These are phyloP conservation scores for Hirtodrosophila confusa DNA, from an alignment of 2,888 invertebrate genomes.

Conservation along the genomic window DNA sequence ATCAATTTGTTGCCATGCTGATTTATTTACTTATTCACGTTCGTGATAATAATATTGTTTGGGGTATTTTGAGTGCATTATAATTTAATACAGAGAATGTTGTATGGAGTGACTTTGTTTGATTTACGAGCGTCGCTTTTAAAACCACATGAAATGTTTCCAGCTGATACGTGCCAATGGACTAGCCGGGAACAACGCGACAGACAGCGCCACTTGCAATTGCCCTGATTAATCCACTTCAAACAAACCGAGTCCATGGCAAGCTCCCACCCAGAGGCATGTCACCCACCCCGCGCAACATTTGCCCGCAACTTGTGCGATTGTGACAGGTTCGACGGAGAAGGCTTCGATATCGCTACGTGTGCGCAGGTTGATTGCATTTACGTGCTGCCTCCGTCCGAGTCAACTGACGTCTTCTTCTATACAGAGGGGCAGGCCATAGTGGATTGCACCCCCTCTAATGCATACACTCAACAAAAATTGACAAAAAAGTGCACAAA, in stretches of 20 bases:
- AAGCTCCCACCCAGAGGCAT: neutral
- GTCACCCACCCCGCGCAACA: neutral
- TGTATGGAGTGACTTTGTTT: constrained; percentile 29
- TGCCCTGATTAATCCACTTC: constrained; percentile 73
- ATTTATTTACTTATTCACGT: constrained; percentile 2
- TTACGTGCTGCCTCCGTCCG: constrained; percentile 59
- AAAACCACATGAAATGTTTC: constrained; percentile 42
- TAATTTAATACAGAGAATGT: constrained; percentile 3
- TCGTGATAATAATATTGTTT: constrained; percentile 22
- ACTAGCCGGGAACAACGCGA: constrained; percentile 9
- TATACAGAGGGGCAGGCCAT: constrained; percentile 6
- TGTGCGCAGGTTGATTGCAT: constrained; percentile 69
- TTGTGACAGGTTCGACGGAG: constrained; percentile 44
- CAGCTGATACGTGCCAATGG: constrained; percentile 57
- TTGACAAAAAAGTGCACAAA: too few relatives aligned
- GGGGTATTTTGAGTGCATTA: constrained; percentile 12
- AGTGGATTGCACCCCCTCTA: constrained; percentile 19
- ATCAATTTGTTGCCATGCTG: constrained; percentile 33
- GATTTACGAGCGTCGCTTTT: constrained; percentile 46
- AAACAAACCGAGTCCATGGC: constrained; percentile 29
- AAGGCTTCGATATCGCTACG: constrained; percentile 63
- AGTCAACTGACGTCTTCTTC: constrained; percentile 2
- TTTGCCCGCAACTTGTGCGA: constrained; percentile 14
- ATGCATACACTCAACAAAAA: constrained; percentile 1
- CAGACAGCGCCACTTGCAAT: constrained; percentile 33